Conservation (phyloP, 2,113 vertebrate genomes). For the Eidolon helvum region DNA sequence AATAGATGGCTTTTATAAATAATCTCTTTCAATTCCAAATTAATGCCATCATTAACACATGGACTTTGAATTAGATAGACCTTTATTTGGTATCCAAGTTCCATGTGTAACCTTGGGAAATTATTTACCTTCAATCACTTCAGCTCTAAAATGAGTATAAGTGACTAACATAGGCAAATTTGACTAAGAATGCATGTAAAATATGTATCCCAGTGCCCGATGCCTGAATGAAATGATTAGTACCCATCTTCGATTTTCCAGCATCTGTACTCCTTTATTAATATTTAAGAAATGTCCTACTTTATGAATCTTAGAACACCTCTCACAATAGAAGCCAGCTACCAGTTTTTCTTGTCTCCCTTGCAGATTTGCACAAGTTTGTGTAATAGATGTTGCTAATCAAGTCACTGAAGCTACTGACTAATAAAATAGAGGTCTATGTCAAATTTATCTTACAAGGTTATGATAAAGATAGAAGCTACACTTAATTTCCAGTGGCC, state of each 20-base stretch:
- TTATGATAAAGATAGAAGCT: background rate
- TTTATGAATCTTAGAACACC: background rate
- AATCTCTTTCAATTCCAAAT: background rate
- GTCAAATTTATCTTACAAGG: background rate
- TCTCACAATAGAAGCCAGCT: background rate
- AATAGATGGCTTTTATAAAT: background rate
- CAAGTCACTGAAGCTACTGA: background rate
- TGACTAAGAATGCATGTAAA: background rate
- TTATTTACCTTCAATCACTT: constrained; percentile 35
- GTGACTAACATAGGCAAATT: background rate
- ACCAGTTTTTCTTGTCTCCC: background rate
- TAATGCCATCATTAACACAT: background rate
- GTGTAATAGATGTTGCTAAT: background rate
- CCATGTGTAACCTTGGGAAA: background rate
- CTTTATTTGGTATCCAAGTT: background rate
- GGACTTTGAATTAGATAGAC: background rate
- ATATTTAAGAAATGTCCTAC: background rate
- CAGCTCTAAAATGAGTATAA: background rate
- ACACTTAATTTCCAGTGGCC: background rate
- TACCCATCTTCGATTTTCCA: background rate
- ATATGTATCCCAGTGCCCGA: background rate
- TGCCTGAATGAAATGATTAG: background rate
- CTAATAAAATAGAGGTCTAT: background rate
- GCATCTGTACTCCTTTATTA: background rate
- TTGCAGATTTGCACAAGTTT: background rate